Conservation (phyloP, 2,797 vertebrate species). For the Pseudochirops corinnae region DNA sequence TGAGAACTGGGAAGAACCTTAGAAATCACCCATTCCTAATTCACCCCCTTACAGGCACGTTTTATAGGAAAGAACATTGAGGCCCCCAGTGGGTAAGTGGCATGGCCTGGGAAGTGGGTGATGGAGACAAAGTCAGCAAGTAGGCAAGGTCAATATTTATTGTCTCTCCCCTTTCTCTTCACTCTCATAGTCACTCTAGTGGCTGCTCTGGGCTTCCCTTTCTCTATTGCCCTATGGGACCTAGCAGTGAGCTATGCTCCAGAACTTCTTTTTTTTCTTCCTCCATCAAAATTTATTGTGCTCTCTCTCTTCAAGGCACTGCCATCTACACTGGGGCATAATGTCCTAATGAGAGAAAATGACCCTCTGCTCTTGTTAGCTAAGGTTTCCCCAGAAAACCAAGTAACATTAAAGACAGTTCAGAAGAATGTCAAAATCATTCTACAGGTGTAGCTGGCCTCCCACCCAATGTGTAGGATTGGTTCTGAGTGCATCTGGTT, state of each 20-base stretch:
- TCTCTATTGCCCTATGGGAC: neutral
- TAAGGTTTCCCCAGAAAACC: neutral
- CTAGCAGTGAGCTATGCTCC: neutral
- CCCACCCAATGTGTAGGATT: neutral
- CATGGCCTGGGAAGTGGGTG: neutral
- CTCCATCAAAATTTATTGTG: neutral
- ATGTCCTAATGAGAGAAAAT: neutral
- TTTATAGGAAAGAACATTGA: neutral
- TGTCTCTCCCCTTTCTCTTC: neutral
- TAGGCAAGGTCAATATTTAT: neutral
- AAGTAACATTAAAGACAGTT: neutral
- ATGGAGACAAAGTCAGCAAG: neutral
- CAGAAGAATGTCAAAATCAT: neutral
- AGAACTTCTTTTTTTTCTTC: neutral
- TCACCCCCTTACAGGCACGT: neutral
- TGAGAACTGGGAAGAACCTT: neutral
- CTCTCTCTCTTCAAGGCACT: neutral
- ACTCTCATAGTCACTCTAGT: neutral
- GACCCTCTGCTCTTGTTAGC: neutral
- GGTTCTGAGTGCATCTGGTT: neutral
- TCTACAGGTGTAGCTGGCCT: neutral
- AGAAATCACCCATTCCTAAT: neutral
- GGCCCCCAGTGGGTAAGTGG: neutral
- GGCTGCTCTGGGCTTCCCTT: neutral
- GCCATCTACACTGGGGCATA: neutral